These are phyloP conservation scores for Chrysolina americana DNA, from an alignment of 2,888 invertebrate species.

Conservation along the genomic window DNA sequence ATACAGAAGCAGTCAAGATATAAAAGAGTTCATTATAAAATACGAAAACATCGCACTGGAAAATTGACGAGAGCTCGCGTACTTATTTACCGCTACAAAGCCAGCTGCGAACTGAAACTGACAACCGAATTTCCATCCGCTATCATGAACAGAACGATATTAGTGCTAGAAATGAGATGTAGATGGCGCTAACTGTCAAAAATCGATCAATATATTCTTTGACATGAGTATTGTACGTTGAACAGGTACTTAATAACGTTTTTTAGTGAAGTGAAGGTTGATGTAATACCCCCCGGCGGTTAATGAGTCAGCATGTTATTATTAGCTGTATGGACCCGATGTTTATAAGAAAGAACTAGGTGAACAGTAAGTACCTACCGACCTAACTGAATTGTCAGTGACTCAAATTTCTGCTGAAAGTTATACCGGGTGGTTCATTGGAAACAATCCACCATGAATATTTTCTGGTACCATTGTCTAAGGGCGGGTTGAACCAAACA, in stretches of 20 bases:
- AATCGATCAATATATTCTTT: slow-evolving; percentile 14
- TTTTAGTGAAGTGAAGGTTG: slow-evolving; percentile 7
- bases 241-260: not conserved
- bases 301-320: slow-evolving; percentile 7
- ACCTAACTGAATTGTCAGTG: not conserved
- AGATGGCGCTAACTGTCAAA: slow-evolving; percentile 29
- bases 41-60: slow-evolving; percentile 64
- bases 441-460: no score
- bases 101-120: slow-evolving; percentile 64
- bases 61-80: slow-evolving; percentile 61
- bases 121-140: slow-evolving; percentile 31
- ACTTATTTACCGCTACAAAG: slow-evolving; percentile 61
- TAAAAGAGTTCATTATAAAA: slow-evolving; percentile 45
- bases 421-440: no score
- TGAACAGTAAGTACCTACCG: not conserved
- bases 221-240: slow-evolving; percentile 9
- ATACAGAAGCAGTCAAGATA: slow-evolving; percentile 16
- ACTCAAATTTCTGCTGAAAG: no score
- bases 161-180: slow-evolving; percentile 42
- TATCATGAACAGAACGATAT: slow-evolving; percentile 43
- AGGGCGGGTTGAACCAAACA: no score
- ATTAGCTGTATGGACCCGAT: not conserved
- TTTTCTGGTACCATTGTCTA: no score
- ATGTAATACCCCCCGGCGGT: not conserved
- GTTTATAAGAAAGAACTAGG: not conserved